A percentile compares a stretch with the other conserved stretches of the same genome.
These are phyloP conservation scores for Zaprionus camerounensis DNA, from an alignment of 1,140 invertebrate species.

Conservation along the genomic window DNA sequence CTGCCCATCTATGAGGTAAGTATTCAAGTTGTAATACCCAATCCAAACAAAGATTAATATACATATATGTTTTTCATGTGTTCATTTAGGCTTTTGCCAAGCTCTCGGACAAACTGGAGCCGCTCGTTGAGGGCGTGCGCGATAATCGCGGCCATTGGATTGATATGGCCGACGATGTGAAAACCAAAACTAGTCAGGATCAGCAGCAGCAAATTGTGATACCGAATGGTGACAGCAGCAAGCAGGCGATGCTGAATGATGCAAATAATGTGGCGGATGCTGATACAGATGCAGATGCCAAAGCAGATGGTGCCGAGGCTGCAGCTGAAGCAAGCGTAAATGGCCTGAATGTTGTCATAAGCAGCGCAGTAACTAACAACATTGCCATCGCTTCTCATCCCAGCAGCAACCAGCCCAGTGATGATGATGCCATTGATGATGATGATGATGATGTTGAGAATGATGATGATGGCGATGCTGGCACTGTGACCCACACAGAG, in stretches of 20 bases:
- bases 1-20: conserved; percentile 96
- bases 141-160: conserved; percentile 94
- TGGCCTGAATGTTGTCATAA: conserved; percentile 60
- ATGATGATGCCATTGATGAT: conserved; percentile 51
- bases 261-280: conserved; percentile 25
- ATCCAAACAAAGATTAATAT: neutral
- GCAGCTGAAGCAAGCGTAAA: conserved; percentile 62
- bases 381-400: conserved; percentile 72
- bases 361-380: conserved; percentile 69
- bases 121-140: conserved; percentile 93
- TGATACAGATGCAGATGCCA: conserved; percentile 19
- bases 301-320: conserved; percentile 12
- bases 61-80: neutral
- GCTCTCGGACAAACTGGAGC: conserved; percentile 90
- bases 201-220: conserved; percentile 71
- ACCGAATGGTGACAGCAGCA: conserved; percentile 65
- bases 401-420: conserved; percentile 73
- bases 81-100: conserved; percentile 91
- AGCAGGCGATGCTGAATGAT: conserved; percentile 45
- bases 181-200: conserved; percentile 79
- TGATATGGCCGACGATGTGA: conserved; percentile 87
- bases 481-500: conserved; percentile 36
- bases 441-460: conserved; percentile 50
- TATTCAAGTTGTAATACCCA: neutral
- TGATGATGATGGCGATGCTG: conserved; percentile 31